Base-by-base conservation (phyloP, 2,113 vertebrate genomes). In the Pipa parva region DNA sequence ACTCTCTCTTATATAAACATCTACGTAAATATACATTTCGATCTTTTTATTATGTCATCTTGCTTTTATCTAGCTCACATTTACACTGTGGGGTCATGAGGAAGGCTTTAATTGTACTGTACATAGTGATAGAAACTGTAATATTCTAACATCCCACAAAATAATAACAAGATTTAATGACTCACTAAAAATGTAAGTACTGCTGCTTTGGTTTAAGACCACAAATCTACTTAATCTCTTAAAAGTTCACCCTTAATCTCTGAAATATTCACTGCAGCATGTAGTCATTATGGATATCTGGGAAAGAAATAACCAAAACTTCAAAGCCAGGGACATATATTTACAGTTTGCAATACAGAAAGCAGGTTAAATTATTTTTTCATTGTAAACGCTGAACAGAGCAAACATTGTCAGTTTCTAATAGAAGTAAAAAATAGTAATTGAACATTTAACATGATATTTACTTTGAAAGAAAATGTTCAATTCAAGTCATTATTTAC, bases 161-260 rank as follows among this genome's bases (percentile, higher is more conserved):
- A 42, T 61, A 70, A 61, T 61, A 70, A 70, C 58, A 70, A 48
- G 29, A 61, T 61, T 70, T 70, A 70, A 70, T 61, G 66, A 70
- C 66, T 51, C 66, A 60, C 66, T 70, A 52, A 70, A 70, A 61
- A 15, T 48, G 52, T 54, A 54, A 70, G 66, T 31, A 60, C 66
- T 24, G 58, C 66, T 54, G 57, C 33, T 70, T 22, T 48, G 33
- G 42, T 61, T 61, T 70, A 70, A 70, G 58, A 70, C 66, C 66
- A 70, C 57, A 70, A 70, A 70, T 70, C 66, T 46, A 42, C 49
- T 70, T 70, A 70, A 70, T 70, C 66, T 70, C 66, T 70, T 70
- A 60, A 70, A 70, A 70, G 66, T 70, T 61, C 49, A 45, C 25
- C 26, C 48, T 61, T 70, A 70, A 70, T 70, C 66, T 68, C 66